These are phyloP conservation scores for Arctopsyche grandis DNA, from an alignment of 1,140 invertebrate species.

Conservation along the genomic window DNA sequence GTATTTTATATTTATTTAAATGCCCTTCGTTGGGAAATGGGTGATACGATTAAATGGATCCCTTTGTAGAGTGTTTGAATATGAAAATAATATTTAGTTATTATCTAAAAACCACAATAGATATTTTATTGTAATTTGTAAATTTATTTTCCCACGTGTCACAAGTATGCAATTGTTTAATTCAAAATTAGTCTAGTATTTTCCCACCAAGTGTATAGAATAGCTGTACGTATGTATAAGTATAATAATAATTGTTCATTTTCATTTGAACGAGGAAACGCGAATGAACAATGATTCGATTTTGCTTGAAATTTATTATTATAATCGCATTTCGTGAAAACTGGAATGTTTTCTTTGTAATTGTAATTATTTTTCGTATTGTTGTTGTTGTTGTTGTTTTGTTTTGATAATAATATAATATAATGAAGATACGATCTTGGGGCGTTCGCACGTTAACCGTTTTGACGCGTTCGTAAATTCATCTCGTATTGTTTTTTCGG, in stretches of 20 bases:
- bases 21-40: no score
- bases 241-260: constrained; percentile 1
- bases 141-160: constrained; percentile 18
- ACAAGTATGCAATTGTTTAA: constrained; percentile 2
- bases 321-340: constrained; percentile 6
- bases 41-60: neutral
- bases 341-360: constrained; percentile 7
- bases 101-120: neutral
- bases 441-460: constrained; percentile 5
- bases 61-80: neutral
- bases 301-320: neutral
- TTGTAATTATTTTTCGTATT: neutral
- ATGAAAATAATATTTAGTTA: neutral
- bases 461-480: no score
- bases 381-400: neutral
- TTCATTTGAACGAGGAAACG: neutral
- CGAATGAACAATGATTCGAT: neutral
- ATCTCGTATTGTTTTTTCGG: no score
- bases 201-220: neutral
- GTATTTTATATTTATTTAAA: no score
- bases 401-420: neutral
- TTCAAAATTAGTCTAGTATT: constrained; percentile 4
- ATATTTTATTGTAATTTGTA: constrained; percentile 30
- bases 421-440: neutral
- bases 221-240: no score